A percentile compares a stretch with the other conserved stretches of the same genome.
These are phyloP conservation scores for Dascillus cervinus DNA, from an alignment of 2,888 invertebrate species.

Conservation along the genomic window DNA sequence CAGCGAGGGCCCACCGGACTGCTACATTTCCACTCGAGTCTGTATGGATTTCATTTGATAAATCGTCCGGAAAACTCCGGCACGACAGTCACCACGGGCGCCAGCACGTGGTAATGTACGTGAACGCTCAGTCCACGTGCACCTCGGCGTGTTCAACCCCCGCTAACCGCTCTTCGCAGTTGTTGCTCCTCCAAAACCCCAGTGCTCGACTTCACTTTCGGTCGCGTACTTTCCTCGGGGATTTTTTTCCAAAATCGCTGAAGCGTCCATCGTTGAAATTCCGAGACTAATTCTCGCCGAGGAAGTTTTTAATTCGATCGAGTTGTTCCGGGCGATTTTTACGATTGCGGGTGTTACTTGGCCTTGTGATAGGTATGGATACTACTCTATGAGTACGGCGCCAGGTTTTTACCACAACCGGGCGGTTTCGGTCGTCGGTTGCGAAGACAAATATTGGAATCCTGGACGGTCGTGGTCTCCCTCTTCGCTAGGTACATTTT, in stretches of 20 bases:
- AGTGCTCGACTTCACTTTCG: constrained; percentile 1
- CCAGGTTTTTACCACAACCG: neutral
- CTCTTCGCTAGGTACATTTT: constrained; percentile 9
- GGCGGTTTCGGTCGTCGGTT: neutral
- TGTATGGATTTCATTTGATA: too few species aligned
- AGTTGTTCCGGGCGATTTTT: constrained; percentile 8
- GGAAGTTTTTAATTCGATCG: too few species aligned
- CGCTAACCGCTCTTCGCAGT: neutral
- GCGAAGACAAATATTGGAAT: constrained; percentile 3
- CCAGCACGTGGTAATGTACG: constrained; percentile 36
- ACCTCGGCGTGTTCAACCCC: constrained; percentile 41
- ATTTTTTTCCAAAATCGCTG: neutral
- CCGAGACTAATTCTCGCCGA: too few species aligned
- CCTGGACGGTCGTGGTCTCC: constrained; percentile 2
- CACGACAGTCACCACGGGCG: constrained; percentile 41
- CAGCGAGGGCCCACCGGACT: too few species aligned
- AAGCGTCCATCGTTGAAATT: neutral
- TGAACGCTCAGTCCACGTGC: constrained; percentile 41
- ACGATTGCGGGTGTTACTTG: constrained; percentile 39
- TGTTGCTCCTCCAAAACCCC: constrained; percentile 1
- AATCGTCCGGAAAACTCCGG: constrained; percentile 19
- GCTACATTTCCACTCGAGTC: too few species aligned
- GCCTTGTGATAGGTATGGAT: constrained; percentile 50
- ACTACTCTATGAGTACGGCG: constrained; percentile 46
- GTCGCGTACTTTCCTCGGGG: neutral